Evolutionary conservation across 2,797 vertebrate species (phyloP), one percentile per base, ranked within the genome.

Genomic region (Enteromius treurensis): DNA sequence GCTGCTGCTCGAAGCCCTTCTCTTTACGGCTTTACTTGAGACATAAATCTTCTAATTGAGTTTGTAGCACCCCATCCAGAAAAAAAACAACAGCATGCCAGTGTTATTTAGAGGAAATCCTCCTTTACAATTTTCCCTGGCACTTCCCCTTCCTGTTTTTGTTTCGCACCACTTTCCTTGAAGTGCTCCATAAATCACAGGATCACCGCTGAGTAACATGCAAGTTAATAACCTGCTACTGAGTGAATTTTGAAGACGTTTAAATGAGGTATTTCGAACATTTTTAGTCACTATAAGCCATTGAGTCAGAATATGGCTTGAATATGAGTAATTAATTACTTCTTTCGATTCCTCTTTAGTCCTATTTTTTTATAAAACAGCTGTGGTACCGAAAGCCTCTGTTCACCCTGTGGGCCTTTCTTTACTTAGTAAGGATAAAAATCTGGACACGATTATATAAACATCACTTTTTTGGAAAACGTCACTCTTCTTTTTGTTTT

Each of bases 11-110:
- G 5, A 17, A 51, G 49, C 65, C 85, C 73, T 84, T 67, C 60
- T 67, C 81, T 87, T 58, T 73, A 76, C 51, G 79, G 76, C 65
- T 74, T 47, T 70, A 80, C 81, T 71, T 62, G 34, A 37, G 84
- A 71, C 84, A 89, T 90, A 90, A 85, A 90, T 91, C 87, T 91
- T 78, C 77, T 88, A 88, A 91, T 88, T 89, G 88, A 85, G 85
- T 92, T 93, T 90, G 84, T 85, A 83, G 88, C 68, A 83, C 86
- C 83, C 82, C 4, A 4, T 87, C 64, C 68, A 84, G 84, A 85
- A 89, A 86, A 89, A 86, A 90, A 90, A 91, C 86, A 89, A 84
- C 78, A 86, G 10, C 32, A 64, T 62, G 75, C 58, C n/a, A 53
- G 84, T 83, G 77, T 81, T 89, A 79, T 87, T 75, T 84, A 85